phyloP scores from a whole-genome alignment of 1,140 invertebrate genomes.

The Metopolophium dirhodum region DNA sequence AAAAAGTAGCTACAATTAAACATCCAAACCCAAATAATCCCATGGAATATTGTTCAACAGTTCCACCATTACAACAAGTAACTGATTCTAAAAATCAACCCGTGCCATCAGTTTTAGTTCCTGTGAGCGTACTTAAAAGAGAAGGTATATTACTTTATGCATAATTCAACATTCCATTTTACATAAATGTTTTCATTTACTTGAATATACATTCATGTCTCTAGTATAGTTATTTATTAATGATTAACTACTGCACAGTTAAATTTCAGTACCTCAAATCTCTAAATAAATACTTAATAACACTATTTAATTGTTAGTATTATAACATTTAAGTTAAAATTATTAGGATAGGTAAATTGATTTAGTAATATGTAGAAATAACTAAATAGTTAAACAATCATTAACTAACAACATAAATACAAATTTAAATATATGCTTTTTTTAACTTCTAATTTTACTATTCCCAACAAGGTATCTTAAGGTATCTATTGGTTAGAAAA shows the following conservation, averaged over 20 bases:
- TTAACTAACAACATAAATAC: neutral
- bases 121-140: conserved; percentile 82
- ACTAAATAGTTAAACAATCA: neutral
- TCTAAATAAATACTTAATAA: neutral
- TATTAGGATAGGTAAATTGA: neutral
- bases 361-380: neutral
- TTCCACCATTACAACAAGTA: conserved; percentile 81
- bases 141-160: conserved; percentile 65
- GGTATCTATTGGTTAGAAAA: neutral
- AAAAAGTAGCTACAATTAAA: conserved; percentile 60
- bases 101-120: conserved; percentile 82
- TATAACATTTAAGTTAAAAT: neutral
- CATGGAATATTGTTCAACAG: conserved; percentile 87
- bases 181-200: neutral
- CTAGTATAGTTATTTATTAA: neutral
- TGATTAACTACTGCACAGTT: neutral
- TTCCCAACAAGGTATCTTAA: neutral
- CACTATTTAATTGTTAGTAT: neutral
- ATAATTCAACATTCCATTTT: neutral
- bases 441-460: neutral
- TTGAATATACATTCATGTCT: neutral
- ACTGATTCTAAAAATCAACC: conserved; percentile 65
- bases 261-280: neutral
- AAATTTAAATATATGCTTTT: neutral
- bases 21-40: conserved; percentile 87